Evolutionary conservation across 1,140 invertebrate species (phyloP), one percentile per base, ranked within the genome.

Genomic region (Fopius arisanus): DNA sequence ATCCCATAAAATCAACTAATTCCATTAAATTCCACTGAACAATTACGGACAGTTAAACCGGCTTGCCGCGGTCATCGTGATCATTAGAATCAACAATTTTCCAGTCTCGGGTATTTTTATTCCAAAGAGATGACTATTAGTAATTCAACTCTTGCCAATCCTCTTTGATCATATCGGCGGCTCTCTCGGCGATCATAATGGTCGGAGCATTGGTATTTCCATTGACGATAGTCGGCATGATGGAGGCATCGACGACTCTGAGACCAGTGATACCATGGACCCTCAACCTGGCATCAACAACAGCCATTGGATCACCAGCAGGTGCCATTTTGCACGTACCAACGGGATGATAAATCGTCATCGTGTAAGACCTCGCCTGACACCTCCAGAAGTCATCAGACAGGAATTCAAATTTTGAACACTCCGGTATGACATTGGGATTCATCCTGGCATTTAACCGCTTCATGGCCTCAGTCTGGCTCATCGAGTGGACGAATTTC

Each of bases 101-200:
- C 29, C 29, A 4, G 29, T 3, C 3, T 31, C 29, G 7, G 29
- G 29, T 31, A n/a, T n/a, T n/a, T n/a, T n/a, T n/a, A n/a, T 37
- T 6, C 4, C 33, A 12, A 37, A 37, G 33, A 4, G 33, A 12
- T 37, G 51, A 23, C 62, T n/a, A 76, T 70, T 54, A 62, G 16
- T 33, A 66, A 10, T 70, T 54, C n/a, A 68, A 28, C 4, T 41
- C 77, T 14, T 91, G 79, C 93, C 93, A 94, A 81, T 93, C 92
- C 78, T 91, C 89, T 84, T 94, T 94, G 69, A 96, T 94, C 77
- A 96, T 85, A 87, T 96, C 95, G 0, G 94, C 90, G 1, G 93
- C 95, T 85, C 95, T 96, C 81, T 96, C 95, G 0, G 90, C 95
- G 31, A 96, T 95, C 95, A 96, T 96, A 43, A 96, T 94, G 4